phyloP scores from a whole-genome alignment of 2,797 vertebrate species.

The Phalanger gymnotis region DNA sequence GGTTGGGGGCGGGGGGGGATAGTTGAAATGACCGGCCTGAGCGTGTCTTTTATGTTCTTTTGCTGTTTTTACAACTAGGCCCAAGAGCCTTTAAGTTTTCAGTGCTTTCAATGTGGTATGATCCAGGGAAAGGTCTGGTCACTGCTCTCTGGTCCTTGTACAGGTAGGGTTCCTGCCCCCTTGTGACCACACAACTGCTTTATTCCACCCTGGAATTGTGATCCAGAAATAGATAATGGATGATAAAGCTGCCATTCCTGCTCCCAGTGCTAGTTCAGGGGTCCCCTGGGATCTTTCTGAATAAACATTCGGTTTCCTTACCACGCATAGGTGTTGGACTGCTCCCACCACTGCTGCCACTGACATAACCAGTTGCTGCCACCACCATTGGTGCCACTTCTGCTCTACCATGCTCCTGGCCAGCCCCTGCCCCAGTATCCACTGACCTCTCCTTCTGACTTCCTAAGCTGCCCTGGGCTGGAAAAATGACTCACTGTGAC shows the following conservation, averaged over 20 bases:
- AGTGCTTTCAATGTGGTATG: background rate
- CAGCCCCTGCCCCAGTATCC: background rate
- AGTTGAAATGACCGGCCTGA: background rate
- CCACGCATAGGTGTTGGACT: background rate
- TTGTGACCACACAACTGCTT: background rate
- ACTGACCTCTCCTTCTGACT: background rate
- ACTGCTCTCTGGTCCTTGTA: background rate
- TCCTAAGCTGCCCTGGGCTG: background rate
- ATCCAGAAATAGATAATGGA: background rate
- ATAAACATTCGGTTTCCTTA: background rate
- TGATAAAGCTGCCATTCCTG: background rate
- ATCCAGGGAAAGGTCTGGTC: background rate
- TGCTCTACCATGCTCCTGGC: background rate
- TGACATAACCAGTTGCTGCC: background rate
- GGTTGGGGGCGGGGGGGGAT: too few species aligned
- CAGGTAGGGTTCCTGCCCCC: background rate
- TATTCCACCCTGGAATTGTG: background rate
- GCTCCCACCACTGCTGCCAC: background rate
- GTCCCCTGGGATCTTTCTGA: background rate
- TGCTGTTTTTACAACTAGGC: background rate
- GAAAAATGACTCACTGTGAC: background rate
- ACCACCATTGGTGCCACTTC: background rate
- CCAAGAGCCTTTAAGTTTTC: background rate
- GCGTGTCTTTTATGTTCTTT: background rate
- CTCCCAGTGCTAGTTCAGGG: background rate